A percentile compares a stretch with the other conserved stretches of the same genome.
These are phyloP conservation scores for Arctia plantaginis DNA, from an alignment of 2,888 invertebrate species.

Conservation along the genomic window DNA sequence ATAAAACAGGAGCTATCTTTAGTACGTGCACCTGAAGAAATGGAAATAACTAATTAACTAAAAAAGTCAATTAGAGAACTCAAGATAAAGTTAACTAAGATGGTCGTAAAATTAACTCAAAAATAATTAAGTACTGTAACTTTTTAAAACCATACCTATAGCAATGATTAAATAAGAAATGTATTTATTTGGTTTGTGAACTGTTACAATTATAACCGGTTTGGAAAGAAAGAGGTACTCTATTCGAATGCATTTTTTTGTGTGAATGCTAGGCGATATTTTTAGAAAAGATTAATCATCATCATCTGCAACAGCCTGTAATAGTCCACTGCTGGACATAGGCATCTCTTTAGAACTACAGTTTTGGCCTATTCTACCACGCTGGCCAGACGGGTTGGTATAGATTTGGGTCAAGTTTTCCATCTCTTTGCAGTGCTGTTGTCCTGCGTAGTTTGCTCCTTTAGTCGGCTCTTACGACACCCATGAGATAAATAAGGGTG, in stretches of 20 bases:
- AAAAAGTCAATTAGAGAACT: background rate
- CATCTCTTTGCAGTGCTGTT: too few relatives aligned
- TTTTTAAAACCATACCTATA: background rate
- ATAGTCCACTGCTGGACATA: too few relatives aligned
- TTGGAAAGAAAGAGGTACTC: background rate
- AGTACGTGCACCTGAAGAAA: background rate
- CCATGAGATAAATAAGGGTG: too few relatives aligned
- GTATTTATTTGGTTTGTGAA: background rate
- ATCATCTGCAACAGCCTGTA: too few relatives aligned
- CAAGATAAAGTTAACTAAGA: slow-evolving; percentile 4
- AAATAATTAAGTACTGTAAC: background rate
- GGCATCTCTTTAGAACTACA: too few relatives aligned
- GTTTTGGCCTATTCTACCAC: too few relatives aligned
- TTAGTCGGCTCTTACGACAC: too few relatives aligned
- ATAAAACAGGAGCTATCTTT: background rate
- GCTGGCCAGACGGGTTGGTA: too few relatives aligned
- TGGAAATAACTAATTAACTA: background rate
- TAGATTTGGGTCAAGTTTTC: too few relatives aligned
- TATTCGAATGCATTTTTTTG: background rate
- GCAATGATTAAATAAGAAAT: background rate
- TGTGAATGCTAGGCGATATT: too few relatives aligned
- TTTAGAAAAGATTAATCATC: too few relatives aligned
- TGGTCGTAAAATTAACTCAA: background rate
- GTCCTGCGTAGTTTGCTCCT: too few relatives aligned
- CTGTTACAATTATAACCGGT: background rate